Conservation (phyloP, 2,113 vertebrate genomes). For the Silurus asotus region DNA sequence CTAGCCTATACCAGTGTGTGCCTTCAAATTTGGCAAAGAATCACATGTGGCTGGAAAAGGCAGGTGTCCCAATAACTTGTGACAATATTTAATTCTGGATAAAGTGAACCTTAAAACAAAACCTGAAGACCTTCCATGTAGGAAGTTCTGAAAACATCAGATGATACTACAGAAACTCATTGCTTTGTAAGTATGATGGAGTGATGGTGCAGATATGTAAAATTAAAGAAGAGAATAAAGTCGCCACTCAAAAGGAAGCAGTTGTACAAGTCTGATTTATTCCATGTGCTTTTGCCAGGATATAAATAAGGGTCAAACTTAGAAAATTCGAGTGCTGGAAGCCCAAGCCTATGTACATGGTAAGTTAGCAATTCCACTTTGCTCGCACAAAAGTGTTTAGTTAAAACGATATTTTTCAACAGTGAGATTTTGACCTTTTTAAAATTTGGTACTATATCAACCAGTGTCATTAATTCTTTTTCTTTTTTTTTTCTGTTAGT, state of each 20-base stretch:
- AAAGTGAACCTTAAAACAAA: too few relatives aligned
- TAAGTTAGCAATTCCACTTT: constrained; percentile 77
- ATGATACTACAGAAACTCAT: not conserved
- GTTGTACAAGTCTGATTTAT: constrained; percentile 96
- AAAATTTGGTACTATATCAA: constrained; percentile 83
- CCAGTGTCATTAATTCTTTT: constrained; percentile 78
- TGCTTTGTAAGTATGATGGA: not conserved
- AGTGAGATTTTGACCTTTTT: constrained; percentile 57
- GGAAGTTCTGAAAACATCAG: not conserved
- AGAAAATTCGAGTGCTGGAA: constrained; percentile 98
- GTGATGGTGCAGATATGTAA: not conserved
- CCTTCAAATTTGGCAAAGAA: too few relatives aligned
- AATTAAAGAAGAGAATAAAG: constrained; percentile 4
- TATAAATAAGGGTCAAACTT: constrained; percentile 99
- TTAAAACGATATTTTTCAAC: not conserved
- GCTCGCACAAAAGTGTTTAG: constrained; percentile 73
- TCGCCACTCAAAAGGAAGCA: constrained; percentile 54
- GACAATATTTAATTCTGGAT: not conserved
- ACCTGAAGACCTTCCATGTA: not conserved
- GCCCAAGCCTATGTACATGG: constrained; percentile 97
- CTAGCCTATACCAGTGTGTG: too few relatives aligned
- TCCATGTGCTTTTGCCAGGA: constrained; percentile 95
- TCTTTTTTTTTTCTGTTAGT: constrained; percentile 49
- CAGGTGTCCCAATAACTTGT: not conserved
- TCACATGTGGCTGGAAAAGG: too few relatives aligned